Base-by-base conservation (phyloP, 1,140 invertebrate species). In the Drosophila chauvacae region DNA sequence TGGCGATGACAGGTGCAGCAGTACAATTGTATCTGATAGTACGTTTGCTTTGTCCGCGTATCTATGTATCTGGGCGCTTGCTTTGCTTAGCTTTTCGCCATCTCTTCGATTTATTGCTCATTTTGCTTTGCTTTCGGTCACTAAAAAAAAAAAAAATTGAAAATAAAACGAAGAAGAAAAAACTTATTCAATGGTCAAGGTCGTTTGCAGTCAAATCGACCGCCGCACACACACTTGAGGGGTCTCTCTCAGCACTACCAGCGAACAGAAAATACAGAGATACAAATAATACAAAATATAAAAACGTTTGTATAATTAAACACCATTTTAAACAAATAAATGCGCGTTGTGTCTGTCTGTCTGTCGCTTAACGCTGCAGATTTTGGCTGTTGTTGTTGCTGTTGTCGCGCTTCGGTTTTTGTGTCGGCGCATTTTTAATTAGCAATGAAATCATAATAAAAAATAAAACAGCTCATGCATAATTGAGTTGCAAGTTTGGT, bases 141-240 rank as follows among this genome's bases (percentile, higher is more conserved):
- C 69, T 71, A 77, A 80, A 71, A 55, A 77, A n/a, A n/a, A n/a
- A n/a, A n/a, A n/a, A n/a, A n/a, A n/a, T n/a, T n/a, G n/a, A n/a
- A 72, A 51, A 11, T 50, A 28, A 48, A 47, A 39, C 51, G 51
- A 20, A 61, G 28, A 51, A 35, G 47, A 47, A 48, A 20, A 77
- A 81, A 88, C 87, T 57, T 80, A 70, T 90, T 90, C 83, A 90
- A 90, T 90, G 85, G 85, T 90, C 85, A 90, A 90, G 85, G 85
- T 90, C 85, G 85, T 75, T 81, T 81, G 86, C 86, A 85, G 85
- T 90, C 78, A 79, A 90, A 88, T 80, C 77, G 71, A 84, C 45
- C 44, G 37, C 35, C 45, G 50, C 53, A 56, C 61, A n/a, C 62
- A 28, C 45, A 69, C 47, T 55, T 59, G 42, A 77, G 62, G 33